Evolutionary conservation across 2,888 invertebrate species (phyloP).

Genomic region (Netelia virgata): DNA sequence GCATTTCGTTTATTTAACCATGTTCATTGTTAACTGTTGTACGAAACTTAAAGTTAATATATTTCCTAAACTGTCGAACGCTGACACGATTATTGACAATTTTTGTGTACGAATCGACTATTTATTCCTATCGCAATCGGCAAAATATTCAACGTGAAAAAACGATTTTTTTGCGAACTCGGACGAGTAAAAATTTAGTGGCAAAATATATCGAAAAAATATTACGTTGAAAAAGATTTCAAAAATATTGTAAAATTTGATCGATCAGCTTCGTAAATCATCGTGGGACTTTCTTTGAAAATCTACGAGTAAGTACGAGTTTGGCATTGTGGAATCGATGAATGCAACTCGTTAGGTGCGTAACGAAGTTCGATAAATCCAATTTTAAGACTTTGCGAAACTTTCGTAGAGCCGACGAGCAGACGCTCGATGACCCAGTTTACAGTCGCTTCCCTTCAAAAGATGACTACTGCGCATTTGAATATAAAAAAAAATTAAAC

Average conservation of each 20-base stretch:
- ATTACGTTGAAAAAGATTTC: too few species aligned
- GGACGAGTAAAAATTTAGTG: neutral
- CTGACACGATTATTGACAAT: too few species aligned
- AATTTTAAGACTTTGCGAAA: conserved; percentile 40
- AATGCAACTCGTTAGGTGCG: conserved; percentile 48
- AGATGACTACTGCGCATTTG: neutral
- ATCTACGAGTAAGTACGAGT: neutral
- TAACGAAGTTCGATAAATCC: conserved; percentile 35
- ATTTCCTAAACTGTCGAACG: neutral
- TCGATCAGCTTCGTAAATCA: neutral
- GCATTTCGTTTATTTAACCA: neutral
- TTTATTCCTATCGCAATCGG: neutral
- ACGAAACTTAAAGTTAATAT: neutral
- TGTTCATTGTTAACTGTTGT: too few species aligned
- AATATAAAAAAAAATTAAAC: neutral
- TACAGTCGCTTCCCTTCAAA: neutral
- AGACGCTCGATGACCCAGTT: conserved; percentile 31
- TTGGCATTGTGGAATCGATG: neutral
- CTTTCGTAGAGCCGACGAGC: neutral
- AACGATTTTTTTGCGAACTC: neutral
- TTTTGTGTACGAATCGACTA: neutral
- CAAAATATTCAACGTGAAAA: neutral
- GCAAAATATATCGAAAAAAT: neutral
- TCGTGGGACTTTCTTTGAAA: neutral
- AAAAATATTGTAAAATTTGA: too few species aligned